These are phyloP conservation scores for Sphecodes monilicornis DNA, from an alignment of 2,888 invertebrate genomes.

Conservation along the genomic window DNA sequence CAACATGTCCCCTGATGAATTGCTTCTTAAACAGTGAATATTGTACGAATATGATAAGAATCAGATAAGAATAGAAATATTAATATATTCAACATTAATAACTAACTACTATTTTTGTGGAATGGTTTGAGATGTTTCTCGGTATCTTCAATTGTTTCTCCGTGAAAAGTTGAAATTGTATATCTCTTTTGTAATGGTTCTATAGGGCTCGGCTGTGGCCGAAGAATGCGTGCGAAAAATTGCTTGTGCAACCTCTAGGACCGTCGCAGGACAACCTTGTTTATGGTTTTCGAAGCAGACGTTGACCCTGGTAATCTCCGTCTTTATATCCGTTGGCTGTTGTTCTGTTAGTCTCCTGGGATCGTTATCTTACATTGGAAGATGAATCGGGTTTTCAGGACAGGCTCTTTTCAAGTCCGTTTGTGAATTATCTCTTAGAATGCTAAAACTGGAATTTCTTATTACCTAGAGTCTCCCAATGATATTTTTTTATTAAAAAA, in stretches of 20 bases:
- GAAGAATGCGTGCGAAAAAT: conserved; percentile 10
- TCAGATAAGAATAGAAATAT: neutral
- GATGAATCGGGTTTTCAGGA: conserved; percentile 5
- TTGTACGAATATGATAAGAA: neutral
- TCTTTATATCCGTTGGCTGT: conserved; percentile 12
- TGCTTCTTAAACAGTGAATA: neutral
- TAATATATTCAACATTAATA: neutral
- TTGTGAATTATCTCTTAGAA: conserved; percentile 14
- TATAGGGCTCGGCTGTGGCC: neutral
- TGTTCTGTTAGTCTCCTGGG: conserved; percentile 16
- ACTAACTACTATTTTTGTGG: neutral
- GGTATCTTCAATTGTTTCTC: neutral
- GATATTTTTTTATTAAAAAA: neutral
- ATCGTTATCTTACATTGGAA: conserved; percentile 18
- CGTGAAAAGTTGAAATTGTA: neutral
- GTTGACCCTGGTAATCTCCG: conserved; percentile 19
- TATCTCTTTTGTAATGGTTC: neutral
- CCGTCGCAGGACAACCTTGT: conserved; percentile 9
- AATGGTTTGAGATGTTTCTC: neutral
- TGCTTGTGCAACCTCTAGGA: neutral
- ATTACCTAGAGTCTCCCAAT: neutral
- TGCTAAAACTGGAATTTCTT: conserved; percentile 4
- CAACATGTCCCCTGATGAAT: neutral
- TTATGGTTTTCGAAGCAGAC: conserved; percentile 20
- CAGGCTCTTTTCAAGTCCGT: conserved; percentile 1